A percentile compares a stretch with the other conserved stretches of the same genome.
Conservation (phyloP, 2,888 invertebrate species). For the Drosophila koepferae region DNA sequence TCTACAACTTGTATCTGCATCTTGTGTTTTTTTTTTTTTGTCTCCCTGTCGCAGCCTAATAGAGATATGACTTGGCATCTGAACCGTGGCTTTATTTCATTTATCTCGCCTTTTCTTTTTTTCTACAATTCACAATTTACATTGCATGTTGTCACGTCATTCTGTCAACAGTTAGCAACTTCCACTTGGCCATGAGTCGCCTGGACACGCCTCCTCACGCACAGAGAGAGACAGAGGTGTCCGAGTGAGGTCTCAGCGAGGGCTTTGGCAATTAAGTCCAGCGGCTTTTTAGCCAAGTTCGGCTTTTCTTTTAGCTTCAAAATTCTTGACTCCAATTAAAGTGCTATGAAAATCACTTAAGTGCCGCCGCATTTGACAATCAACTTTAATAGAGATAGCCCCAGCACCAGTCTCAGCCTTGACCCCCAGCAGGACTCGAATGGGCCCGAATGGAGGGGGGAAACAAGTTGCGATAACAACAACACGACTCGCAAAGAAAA, state of each 20-base stretch:
- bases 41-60: slow-evolving; percentile 42
- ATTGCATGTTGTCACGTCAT: slow-evolving; percentile 81
- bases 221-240: neutral
- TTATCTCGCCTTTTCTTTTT: slow-evolving; percentile 64
- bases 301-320: slow-evolving; percentile 41
- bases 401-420: slow-evolving; percentile 58
- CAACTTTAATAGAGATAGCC: slow-evolving; percentile 73
- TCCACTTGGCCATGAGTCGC: slow-evolving; percentile 24
- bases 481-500: slow-evolving; percentile 57
- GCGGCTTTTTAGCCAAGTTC: slow-evolving; percentile 16
- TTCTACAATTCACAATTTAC: slow-evolving; percentile 63
- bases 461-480: slow-evolving; percentile 79
- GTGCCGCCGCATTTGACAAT: slow-evolving; percentile 76
- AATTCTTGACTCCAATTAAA: slow-evolving; percentile 68
- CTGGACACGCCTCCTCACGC: neutral
- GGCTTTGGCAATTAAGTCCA: slow-evolving; percentile 5
- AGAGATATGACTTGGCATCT: slow-evolving; percentile 61
- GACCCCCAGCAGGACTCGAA: slow-evolving; percentile 65
- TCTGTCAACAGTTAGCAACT: slow-evolving; percentile 67
- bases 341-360: slow-evolving; percentile 78
- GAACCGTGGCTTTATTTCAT: slow-evolving; percentile 65
- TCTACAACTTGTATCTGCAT: slow-evolving; percentile 48
- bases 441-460: slow-evolving; percentile 20
- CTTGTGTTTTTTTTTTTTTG: slow-evolving; percentile 5
- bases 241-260: neutral